Base-by-base conservation (phyloP, 1,140 invertebrate species). In the Eupristina koningsbergeri region DNA sequence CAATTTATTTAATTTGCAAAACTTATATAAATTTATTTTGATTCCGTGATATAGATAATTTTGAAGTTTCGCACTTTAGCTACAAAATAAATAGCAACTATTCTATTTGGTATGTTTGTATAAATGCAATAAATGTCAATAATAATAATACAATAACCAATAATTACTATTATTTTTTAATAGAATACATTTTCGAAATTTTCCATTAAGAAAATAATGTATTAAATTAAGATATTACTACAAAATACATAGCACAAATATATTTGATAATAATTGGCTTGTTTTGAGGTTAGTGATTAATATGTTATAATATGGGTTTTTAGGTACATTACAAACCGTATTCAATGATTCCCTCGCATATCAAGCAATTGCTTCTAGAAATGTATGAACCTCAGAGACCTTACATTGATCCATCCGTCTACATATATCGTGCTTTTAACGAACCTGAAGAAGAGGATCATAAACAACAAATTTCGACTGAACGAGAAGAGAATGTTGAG, bases 371-470 rank as follows among this genome's bases (percentile, higher is more conserved):
- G 22, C 86, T 92, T 3, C 67, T 87, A 5, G 80, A 90, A 3
- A 87, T 86, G 80, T 92, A 90, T 64, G 87, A 89, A 45, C 87
- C 90, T 0, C 89, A 90, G 45, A 78, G 69, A 9, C 86, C 90
- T 19, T 92, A 92, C 73, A 87, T 89, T 11, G 91, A 92, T 63
- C 91, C 89, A 0, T 58, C 88, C 0, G 87, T 90, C 0, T 90
- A 89, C 80, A 80, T 91, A 5, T 91, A 92, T 36, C 73, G 86
- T n/a, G 84, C 83, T 0, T 80, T 73, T 58, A 13, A 53, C 19
- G 75, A 73, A 31, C 86, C 47, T 3, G 81, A 50, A 71, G 71
- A 81, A 34, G 74, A 82, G 11, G 17, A 47, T 6, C 8, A 41
- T 15, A 13, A 64, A 81, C 17, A 58, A 80, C 29, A 85, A 45